Evolutionary conservation across 2,113 vertebrate species (phyloP), one percentile per base, ranked within the genome.

Genomic region (Eclectus roratus): DNA sequence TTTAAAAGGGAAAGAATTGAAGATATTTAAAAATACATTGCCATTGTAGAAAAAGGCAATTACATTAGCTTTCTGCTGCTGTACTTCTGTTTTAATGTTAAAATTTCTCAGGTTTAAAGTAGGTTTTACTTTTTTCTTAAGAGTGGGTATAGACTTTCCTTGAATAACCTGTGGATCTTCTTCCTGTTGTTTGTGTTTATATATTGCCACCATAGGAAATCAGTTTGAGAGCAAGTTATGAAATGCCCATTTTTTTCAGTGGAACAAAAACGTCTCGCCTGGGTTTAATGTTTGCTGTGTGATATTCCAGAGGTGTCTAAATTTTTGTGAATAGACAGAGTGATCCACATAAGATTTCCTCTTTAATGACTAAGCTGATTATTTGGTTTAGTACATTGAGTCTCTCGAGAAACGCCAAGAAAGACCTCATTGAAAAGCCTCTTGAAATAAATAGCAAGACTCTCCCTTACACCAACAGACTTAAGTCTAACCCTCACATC

Each of bases 1-100:
- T 96, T 94, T 93, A 80, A 91, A 90, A 93, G 79, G 70, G 55
- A 93, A 94, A 89, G 66, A 82, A 95, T 61, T 85, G 66, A 83
- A 94, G 76, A 63, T 74, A 78, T 64, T 97, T 96, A 90, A 96
- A 96, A 96, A 94, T 93, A 74, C 90, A 93, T 93, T 86, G 47
- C 61, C 85, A 37, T 52, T 83, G 52, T 68, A 77, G 65, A 68
- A 95, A 91, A 94, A 82, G 58, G 86, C 47, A 65, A 87, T 95
- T 87, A 60, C 78, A 71, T 91, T 66, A 78, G 46, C 64, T 81
- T 95, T 90, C 27, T 95, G 50, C 79, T 80, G 46, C 85, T 74
- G 39, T 68, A 71, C 28, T 88, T 90, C 46, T 91, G 29, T 74
- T 52, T 93, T 60, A 94, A 10, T 68, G 46, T 60, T 74, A 85